These are phyloP conservation scores for Artibeus lituratus DNA, from an alignment of 2,797 vertebrate genomes.

Conservation along the genomic window DNA sequence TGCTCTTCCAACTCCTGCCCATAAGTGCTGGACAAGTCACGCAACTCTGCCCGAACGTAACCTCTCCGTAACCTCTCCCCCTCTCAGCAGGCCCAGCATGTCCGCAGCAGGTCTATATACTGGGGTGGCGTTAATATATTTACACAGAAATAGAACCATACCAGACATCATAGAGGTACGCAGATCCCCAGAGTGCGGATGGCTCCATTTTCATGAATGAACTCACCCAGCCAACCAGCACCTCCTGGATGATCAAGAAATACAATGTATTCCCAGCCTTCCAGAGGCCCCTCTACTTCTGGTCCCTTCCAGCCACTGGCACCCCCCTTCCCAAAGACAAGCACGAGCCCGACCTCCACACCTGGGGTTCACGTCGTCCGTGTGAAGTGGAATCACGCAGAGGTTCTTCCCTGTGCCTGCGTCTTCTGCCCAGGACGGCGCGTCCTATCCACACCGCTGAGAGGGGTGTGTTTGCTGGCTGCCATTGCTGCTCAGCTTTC, in stretches of 20 bases:
- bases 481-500: background rate
- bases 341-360: background rate
- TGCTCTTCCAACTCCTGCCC: background rate
- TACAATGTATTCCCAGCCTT: background rate
- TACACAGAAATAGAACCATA: background rate
- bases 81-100: background rate
- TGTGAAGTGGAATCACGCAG: background rate
- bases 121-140: background rate
- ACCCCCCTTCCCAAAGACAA: background rate
- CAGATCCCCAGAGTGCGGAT: background rate
- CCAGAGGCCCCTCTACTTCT: background rate
- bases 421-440: background rate
- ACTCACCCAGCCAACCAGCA: background rate
- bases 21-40: background rate
- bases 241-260: background rate
- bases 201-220: background rate
- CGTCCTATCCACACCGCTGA: accelerated
- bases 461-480: background rate
- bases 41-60: background rate
- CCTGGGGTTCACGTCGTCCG: background rate
- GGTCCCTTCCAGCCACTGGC: background rate
- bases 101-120: background rate
- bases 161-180: background rate
- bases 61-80: background rate
- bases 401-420: background rate